These are phyloP conservation scores for Picathartes gymnocephalus DNA, from an alignment of 2,113 vertebrate species.

Conservation along the genomic window DNA sequence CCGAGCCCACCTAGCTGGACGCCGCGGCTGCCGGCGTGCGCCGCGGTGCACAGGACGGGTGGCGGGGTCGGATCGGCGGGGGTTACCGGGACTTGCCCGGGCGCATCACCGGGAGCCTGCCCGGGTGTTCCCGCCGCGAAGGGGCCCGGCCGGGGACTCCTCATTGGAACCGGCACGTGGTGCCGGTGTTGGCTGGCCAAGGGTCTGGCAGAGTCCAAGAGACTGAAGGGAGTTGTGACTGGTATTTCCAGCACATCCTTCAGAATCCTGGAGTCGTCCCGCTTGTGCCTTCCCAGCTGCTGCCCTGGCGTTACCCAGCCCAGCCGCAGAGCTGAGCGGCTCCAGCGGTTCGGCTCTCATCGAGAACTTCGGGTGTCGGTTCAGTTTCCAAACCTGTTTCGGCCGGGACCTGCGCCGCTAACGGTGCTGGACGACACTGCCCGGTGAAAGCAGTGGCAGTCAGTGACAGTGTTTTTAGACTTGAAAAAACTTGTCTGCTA, in stretches of 20 bases:
- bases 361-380: accelerated
- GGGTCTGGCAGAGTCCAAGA: accelerated
- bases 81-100: not conserved
- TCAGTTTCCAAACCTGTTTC: accelerated
- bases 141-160: not conserved
- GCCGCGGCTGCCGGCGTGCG: not conserved
- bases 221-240: not conserved
- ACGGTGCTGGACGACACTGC: not conserved
- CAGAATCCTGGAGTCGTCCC: accelerated
- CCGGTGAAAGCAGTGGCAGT: accelerated
- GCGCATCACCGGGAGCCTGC: not conserved
- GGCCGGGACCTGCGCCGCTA: not conserved
- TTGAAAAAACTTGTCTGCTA: accelerated
- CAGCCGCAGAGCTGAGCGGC: accelerated
- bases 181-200: accelerated
- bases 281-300: accelerated
- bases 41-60: not conserved
- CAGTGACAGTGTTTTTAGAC: accelerated
- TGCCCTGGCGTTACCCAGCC: accelerated
- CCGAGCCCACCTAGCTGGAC: too few species aligned
- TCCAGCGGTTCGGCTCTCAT: not conserved
- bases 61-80: not conserved
- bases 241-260: accelerated
- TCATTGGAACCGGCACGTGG: accelerated
- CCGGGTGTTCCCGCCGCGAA: not conserved